Conservation (phyloP, 1,140 invertebrate species). For the Parapsyche elsis region DNA sequence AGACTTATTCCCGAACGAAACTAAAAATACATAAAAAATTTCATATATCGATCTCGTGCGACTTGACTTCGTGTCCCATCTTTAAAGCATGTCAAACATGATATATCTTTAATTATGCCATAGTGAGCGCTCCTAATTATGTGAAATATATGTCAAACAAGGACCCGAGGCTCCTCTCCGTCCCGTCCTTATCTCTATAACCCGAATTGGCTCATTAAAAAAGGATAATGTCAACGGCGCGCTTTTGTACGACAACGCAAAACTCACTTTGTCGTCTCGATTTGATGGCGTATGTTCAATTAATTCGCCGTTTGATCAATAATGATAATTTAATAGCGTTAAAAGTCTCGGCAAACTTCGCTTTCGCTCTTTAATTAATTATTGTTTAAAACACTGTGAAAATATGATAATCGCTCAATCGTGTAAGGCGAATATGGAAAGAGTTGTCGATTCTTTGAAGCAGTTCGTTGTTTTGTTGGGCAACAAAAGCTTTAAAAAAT, state of each 20-base stretch:
- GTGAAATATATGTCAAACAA: conserved; percentile 17
- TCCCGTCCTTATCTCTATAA: not conserved
- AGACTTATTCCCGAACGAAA: not conserved
- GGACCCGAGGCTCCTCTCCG: not conserved
- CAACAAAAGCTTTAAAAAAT: conserved; percentile 6
- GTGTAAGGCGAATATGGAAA: not conserved
- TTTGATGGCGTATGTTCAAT: too few species aligned
- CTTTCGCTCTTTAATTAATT: not conserved
- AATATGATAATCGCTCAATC: not conserved
- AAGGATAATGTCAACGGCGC: not conserved
- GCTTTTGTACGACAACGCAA: too few species aligned
- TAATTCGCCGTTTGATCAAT: too few species aligned
- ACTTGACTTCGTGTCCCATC: not conserved
- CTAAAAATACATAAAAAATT: conserved; percentile 11
- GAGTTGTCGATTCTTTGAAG: not conserved
- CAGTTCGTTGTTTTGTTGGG: not conserved
- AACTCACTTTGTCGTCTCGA: too few species aligned
- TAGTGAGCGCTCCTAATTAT: conserved; percentile 18
- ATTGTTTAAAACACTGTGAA: not conserved
- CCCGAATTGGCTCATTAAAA: conserved; percentile 23
- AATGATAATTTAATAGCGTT: not conserved
- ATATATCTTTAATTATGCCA: conserved; percentile 6
- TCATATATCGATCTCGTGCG: not conserved
- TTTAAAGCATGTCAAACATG: not conserved
- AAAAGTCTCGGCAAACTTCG: not conserved